phyloP scores from a whole-genome alignment of 2,888 invertebrate species.

The Eilema depressum region DNA sequence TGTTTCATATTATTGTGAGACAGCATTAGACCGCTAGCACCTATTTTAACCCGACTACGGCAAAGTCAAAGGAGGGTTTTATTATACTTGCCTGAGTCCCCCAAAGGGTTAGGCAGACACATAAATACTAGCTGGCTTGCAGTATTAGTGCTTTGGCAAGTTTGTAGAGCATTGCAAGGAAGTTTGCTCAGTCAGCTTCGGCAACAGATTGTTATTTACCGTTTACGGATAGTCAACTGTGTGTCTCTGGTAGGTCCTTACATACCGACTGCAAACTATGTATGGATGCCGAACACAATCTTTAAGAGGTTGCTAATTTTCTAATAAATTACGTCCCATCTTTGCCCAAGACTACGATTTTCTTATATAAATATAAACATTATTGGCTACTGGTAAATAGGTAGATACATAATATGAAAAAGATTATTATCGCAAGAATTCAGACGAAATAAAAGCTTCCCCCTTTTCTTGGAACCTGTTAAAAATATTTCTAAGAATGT shows the following conservation, averaged over 20 bases:
- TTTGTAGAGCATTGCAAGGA: background rate
- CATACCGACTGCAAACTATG: background rate
- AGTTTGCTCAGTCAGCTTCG: background rate
- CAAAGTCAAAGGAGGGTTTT: too few relatives aligned
- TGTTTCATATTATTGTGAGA: background rate
- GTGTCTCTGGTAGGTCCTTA: too few relatives aligned
- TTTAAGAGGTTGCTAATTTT: background rate
- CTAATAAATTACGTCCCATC: background rate
- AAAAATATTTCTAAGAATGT: too few relatives aligned
- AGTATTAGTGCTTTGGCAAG: background rate
- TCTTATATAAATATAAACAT: background rate
- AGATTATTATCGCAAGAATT: background rate
- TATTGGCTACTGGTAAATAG: background rate
- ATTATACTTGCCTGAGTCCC: background rate
- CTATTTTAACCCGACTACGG: too few relatives aligned
- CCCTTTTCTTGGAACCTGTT: background rate
- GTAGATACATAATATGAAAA: background rate
- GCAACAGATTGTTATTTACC: background rate
- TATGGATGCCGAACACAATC: background rate
- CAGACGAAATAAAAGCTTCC: background rate
- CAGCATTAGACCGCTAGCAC: background rate
- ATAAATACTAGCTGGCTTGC: background rate
- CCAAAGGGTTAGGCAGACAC: conserved; percentile 1
- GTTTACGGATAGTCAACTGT: background rate
- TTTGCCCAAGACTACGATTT: background rate